Evolutionary conservation across 2,888 invertebrate genomes (phyloP).

Genomic region (Drosophila macrospina): DNA sequence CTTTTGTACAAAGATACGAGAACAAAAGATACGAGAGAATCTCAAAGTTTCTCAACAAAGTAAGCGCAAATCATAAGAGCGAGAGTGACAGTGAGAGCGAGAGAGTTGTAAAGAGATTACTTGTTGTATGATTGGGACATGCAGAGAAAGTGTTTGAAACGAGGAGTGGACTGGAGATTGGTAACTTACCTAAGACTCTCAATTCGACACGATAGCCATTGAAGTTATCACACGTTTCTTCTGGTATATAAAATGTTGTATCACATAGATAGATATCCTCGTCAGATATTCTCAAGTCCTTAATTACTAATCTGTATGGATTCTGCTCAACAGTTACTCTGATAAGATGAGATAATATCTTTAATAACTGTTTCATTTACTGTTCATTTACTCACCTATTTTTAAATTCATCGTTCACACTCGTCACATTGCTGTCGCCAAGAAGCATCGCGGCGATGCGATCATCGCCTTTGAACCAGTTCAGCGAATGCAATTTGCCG

Average conservation of each 20-base stretch:
- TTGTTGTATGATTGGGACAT: slow-evolving; percentile 34
- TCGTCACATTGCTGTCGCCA: slow-evolving; percentile 84
- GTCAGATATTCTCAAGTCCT: slow-evolving; percentile 88
- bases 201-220: slow-evolving; percentile 91
- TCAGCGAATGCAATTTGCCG: slow-evolving; percentile 91
- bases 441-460: slow-evolving; percentile 85
- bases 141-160: slow-evolving; percentile 19
- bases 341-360: too few relatives aligned
- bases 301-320: slow-evolving; percentile 83
- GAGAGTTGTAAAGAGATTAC: slow-evolving; percentile 27
- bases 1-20: slow-evolving; percentile 41
- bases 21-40: slow-evolving; percentile 36
- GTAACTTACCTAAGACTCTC: slow-evolving; percentile 88
- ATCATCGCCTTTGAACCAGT: slow-evolving; percentile 90
- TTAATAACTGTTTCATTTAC: too few relatives aligned
- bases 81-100: neutral
- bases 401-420: slow-evolving; percentile 83
- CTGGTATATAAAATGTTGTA: slow-evolving; percentile 91
- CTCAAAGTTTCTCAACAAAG: slow-evolving; percentile 28
- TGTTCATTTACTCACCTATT: slow-evolving; percentile 78
- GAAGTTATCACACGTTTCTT: slow-evolving; percentile 89
- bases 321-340: slow-evolving; percentile 75
- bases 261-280: slow-evolving; percentile 93
- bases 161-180: neutral
- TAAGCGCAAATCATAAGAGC: slow-evolving; percentile 53